Base-by-base conservation (phyloP, 2,888 invertebrate genomes). In the Hipparchia sbordonii region DNA sequence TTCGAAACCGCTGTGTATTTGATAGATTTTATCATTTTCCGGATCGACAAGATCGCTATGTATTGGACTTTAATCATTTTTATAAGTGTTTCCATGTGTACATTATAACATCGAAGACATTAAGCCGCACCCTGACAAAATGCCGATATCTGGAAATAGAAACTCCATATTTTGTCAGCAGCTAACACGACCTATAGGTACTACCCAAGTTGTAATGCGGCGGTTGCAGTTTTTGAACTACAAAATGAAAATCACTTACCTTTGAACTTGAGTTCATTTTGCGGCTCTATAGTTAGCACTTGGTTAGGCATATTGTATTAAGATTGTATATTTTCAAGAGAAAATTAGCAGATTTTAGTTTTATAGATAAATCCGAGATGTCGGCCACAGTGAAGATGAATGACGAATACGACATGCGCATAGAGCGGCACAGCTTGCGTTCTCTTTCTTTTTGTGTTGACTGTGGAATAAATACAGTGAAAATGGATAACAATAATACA, bases 181-280 rank as follows among this genome's bases (percentile, higher is more conserved):
- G 85, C 86, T 89, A 90, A 87, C 89, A 85, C 89, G 87, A 89
- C 88, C 86, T 87, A 89, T 85, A 65, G 65, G 52, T 52, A 84
- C 83, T 83, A 85, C 82, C 83, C 80, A 87, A 88, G 86, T 87
- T 87, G 84, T 85, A 87, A 87, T 88, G 89, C 88, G 87, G 86
- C 82, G 80, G 81, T 83, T 76, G 76, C 71, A 77, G 78, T 76
- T 78, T 79, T 81, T 78, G 73, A 77, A 79, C 68, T 80, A 79
- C 73, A 83, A 80, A 82, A 81, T 77, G 78, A 81, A 76, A 75
- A 81, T 79, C 77, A 92, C 96, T 96, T 94, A 98, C 98, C 98
- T 95, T 96, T 95, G 94, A 98, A 98, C 95, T 96, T 97, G 85
- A 98, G 95, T 94, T 98, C 98, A 93, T 95, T 95, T 93, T 96